phyloP scores from a whole-genome alignment of 2,113 vertebrate species.

The Eleginops maclovinus region DNA sequence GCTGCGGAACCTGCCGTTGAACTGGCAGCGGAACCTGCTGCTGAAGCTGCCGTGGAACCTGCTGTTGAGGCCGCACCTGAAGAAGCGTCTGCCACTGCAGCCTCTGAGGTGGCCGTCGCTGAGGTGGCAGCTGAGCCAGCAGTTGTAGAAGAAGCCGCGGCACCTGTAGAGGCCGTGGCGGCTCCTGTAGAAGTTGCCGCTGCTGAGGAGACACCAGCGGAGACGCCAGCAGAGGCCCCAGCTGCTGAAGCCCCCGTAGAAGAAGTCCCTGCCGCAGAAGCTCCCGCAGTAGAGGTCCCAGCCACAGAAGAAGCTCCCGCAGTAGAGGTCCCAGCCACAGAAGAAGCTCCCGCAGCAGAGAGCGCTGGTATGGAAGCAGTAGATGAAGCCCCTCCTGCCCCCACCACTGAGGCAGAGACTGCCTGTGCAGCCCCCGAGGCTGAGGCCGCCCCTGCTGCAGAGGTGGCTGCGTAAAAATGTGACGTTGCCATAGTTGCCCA shows the following conservation, averaged over 20 bases:
- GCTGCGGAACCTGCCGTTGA: conserved; percentile 14
- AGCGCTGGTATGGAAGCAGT: conserved; percentile 61
- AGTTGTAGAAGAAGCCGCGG: conserved; percentile 31
- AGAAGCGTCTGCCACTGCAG: background rate
- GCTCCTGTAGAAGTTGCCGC: background rate
- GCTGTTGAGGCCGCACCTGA: background rate
- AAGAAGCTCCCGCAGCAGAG: conserved; percentile 46
- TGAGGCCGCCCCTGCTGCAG: conserved; percentile 48
- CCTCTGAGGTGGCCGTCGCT: conserved; percentile 11
- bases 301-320: conserved; percentile 41
- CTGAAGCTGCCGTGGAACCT: background rate
- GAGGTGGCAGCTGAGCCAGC: conserved; percentile 35
- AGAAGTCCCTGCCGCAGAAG: conserved; percentile 31
- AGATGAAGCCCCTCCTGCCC: conserved; percentile 53
- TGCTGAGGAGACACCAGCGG: conserved; percentile 37
- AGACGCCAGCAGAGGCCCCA: conserved; percentile 41
- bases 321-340: conserved; percentile 34
- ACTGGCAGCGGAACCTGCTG: conserved; percentile 16
- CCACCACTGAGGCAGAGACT: conserved; percentile 54
- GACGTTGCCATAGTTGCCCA: conserved; percentile 21
- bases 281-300: background rate
- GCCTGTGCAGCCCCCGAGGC: conserved; percentile 47
- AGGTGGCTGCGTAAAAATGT: conserved; percentile 59
- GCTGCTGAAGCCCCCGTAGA: conserved; percentile 32
- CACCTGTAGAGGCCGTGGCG: background rate